Conservation (phyloP, 1,140 invertebrate species). For the Drosophila persimilis region DNA sequence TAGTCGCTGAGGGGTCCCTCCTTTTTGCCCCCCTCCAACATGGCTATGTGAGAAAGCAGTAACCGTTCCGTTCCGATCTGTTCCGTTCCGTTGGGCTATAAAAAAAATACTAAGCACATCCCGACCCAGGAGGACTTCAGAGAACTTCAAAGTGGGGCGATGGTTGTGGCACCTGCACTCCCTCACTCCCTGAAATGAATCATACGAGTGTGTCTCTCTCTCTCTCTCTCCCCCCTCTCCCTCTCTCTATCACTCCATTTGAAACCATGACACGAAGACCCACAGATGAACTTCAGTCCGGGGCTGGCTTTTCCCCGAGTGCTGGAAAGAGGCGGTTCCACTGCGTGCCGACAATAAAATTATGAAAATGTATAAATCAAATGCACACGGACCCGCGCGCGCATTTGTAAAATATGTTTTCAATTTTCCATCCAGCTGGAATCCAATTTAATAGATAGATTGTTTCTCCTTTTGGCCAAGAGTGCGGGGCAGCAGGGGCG, state of each 20-base stretch:
- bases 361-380: slow-evolving; percentile 76
- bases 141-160: slow-evolving; percentile 29
- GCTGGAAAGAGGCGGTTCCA: slow-evolving; percentile 65
- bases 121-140: slow-evolving; percentile 11
- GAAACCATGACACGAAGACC: slow-evolving; percentile 43
- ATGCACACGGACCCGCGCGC: slow-evolving; percentile 25
- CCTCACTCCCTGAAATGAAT: slow-evolving; percentile 54
- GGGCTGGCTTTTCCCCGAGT: slow-evolving; percentile 16
- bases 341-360: slow-evolving; percentile 67
- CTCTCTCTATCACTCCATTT: background rate
- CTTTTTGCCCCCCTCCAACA: slow-evolving; percentile 9
- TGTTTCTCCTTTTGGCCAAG: slow-evolving; percentile 60
- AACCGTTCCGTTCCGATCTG: slow-evolving; percentile 5
- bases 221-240: background rate
- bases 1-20: slow-evolving; percentile 2
- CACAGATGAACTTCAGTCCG: slow-evolving; percentile 17
- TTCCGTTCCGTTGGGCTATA: slow-evolving; percentile 37
- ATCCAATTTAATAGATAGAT: slow-evolving; percentile 60
- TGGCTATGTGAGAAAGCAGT: slow-evolving; percentile 58
- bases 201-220: slow-evolving; percentile 26
- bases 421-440: slow-evolving; percentile 53
- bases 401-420: slow-evolving; percentile 63
- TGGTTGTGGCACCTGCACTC: slow-evolving; percentile 46
- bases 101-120: slow-evolving; percentile 46
- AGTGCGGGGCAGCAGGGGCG: background rate